Base-by-base conservation (phyloP, 2,888 invertebrate species). In the Drosophila diplacantha region DNA sequence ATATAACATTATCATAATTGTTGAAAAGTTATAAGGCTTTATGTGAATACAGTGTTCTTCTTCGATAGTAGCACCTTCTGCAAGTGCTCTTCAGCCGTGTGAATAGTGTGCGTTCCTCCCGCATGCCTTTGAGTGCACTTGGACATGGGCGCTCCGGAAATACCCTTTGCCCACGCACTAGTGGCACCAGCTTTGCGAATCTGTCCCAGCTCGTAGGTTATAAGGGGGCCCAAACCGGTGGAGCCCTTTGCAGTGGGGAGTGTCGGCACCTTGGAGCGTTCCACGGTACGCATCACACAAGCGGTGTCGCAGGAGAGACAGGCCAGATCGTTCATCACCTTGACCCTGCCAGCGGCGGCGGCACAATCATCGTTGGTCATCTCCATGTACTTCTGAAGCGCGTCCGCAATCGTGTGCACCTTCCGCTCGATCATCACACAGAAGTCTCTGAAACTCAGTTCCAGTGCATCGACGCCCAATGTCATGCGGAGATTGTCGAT, bases 291-390 rank as follows among this genome's bases (percentile, higher is more conserved):
- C 94, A 95, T 94, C 5, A 93, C 91, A 2, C 92, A 94, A 20
- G 92, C 91, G 34, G 93, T 93, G 76, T 94, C 93, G 79, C 95
- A 95, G 0, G 94, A 93, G 79, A 95, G 90, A 81, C 94, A 95
- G 73, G 93, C 92, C 20, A 94, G 90, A 72, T 94, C 92, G 74
- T 93, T 93, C 18, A 94, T 86, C 16, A 93, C 87, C 84, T 90
- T 92, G 58, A 89, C 90, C 85, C 92, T 93, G 1, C 93, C 91
- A 5, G 93, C 94, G 8, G 94, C 94, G 0, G 94, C 94, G 67
- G 94, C 93, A 2, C 90, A 91, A 0, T 85, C 85, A n/a, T 86
- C 86, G 29, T 86, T 81, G 8, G 87, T 87, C 57, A 85, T 72
- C 14, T 82, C 81, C 46, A 85, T 81, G 43, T 86, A 78, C 50